Base-by-base conservation (phyloP, 2,113 vertebrate genomes). In the Gnathochromis pfefferi region DNA sequence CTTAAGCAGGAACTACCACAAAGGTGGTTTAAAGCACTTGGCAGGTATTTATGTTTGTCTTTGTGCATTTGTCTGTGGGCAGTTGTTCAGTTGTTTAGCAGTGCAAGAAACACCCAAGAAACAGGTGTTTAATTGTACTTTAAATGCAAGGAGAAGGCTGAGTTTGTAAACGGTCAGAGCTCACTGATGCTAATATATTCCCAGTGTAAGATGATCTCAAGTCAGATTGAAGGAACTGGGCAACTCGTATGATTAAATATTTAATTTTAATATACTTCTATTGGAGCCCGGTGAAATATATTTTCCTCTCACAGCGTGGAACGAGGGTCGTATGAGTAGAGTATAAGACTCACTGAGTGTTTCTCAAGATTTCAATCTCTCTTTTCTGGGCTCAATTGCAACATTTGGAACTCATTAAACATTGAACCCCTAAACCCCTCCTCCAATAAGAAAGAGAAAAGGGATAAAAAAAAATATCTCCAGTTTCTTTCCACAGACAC, bases 371-470 rank as follows among this genome's bases (percentile, higher is more conserved):
- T 94, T 91, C 89, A 91, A 86, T 95, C 87, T 78, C 87, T 85
- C 87, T 91, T 87, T 94, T 93, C 94, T 92, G 88, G 92, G 92
- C 91, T 94, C 89, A 91, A 92, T 94, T 95, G 89, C 95, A 96
- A 96, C 96, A 97, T 97, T 96, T 97, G 96, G 96, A 97, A 96
- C 95, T 97, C 96, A 96, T 97, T 97, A 96, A 95, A 95, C 23
- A 65, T 85, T 31, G 45, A 90, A 91, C 88, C 89, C 93, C 89
- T n/a, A 88, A 82, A 93, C 89, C 93, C 91, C 94, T 92, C 93
- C 93, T 92, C 90, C 92, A 91, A 94, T 95, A 93, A 93, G 90
- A 95, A 94, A 91, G 92, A 94, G 91, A 95, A 93, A 93, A 63
- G 94, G 84, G 86, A 84, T 86, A 83, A 73, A 91, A 94, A 94